Base-by-base conservation (phyloP, 1,140 invertebrate species). In the Calliphora vicina region DNA sequence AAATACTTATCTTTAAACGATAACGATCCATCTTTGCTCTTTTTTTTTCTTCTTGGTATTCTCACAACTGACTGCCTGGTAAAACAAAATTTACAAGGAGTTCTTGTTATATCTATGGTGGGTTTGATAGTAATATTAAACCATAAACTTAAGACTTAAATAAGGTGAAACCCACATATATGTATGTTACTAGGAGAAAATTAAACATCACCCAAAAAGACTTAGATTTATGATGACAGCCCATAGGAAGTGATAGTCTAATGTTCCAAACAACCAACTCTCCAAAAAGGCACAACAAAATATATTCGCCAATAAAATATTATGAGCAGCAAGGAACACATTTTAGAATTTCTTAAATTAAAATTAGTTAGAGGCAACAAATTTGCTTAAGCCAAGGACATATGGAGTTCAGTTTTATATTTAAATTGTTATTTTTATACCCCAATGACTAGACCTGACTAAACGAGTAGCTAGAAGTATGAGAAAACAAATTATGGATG, bases 151-250 rank as follows among this genome's bases (percentile, higher is more conserved):
- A 17, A 29, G 35, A 20, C 13, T 23, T 9, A 78, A 45, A 43
- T 23, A 78, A 42, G n/a, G 61, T 23, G 42, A 78, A 45, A 20
- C 15, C 42, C 2, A 20, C 29, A 35, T 1, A 35, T 20, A 42
- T 76, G 73, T 20, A 10, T 67, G n/a, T 20, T 67, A 20, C 9
- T 67, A 9, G 20, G 23, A n/a, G n/a, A 78, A 78, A 78, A 78
- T 78, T 43, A 78, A 78, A 78, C 74, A 78, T 78, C 74, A 78
- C 17, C 35, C 20, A 23, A 23, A 67, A 67, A 10, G 23, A 43
- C 74, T 78, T 78, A 78, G 35, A 78, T 78, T 78, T 78, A 78
- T 78, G 74, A 78, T 78, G 74, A 78, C 74, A 78, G 74, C 35
- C 2, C 20, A 25, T 23, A 78, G 74, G 35, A 78, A 78, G n/a